Base-by-base conservation (phyloP, 2,888 invertebrate species). In the Apamea crenata region DNA sequence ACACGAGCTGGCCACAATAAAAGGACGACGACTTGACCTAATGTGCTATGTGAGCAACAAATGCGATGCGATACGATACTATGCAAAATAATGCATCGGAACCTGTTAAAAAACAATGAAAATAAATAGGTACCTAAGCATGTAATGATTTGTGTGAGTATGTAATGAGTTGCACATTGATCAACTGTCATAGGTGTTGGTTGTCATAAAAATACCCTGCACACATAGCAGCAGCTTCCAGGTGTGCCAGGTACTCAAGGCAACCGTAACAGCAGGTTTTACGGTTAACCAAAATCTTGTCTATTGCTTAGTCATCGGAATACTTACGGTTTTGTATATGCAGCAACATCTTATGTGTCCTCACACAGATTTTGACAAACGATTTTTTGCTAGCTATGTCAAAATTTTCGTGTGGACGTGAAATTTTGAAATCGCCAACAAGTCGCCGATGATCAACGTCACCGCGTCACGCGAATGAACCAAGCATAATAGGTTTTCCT, bases 1-100 rank as follows among this genome's bases (percentile, higher is more conserved):
- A 90, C 89, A 86, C 82, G 87, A 87, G 89, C 81, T 72, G 67
- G 78, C 56, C 67, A 74, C 80, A 73, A 88, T 76, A 86, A 86
- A 84, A 86, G 69, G 44, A 82, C 56, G 53, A 59, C 10, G 29
- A 63, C 18, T 82, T 65, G 6, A 56, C 32, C 61, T 61, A 1
- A 2, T 29, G 40, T 36, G 14, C 56, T 10, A 21, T 3, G 21
- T 44, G 10, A 25, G 25, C 25, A 6, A 29, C 18, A 2, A 59
- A 61, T 53, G 67, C 82, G 40, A 65, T 10, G 56, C 83, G n/a
- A 71, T 65, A 29, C 50, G 18, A 66, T 66, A n/a, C 25, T 56
- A 25, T 50, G 47, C 44, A 56, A 25, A n/a, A 56, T 10, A 3
- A 56, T 56, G 56, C 2, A 25, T 10, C 25, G 25, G 10, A 56